These are phyloP conservation scores for Drosophila oshimai DNA, from an alignment of 1,140 invertebrate genomes.

Conservation along the genomic window DNA sequence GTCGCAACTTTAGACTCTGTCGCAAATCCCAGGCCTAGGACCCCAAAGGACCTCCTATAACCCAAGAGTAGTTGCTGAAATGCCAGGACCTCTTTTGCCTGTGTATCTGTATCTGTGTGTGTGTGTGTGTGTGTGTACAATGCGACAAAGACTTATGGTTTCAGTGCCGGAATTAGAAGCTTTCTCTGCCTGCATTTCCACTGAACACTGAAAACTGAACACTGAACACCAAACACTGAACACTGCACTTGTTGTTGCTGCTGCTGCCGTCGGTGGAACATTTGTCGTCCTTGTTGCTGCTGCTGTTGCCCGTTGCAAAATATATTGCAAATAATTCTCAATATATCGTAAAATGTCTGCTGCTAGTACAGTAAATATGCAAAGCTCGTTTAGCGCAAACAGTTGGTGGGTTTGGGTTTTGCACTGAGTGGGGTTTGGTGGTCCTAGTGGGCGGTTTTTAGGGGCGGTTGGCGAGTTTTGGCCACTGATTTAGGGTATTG, in stretches of 20 bases:
- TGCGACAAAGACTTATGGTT: constrained; percentile 81
- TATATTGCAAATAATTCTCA: constrained; percentile 81
- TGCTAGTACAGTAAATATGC: constrained; percentile 78
- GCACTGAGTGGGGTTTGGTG: too few relatives aligned
- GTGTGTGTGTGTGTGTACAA: constrained; percentile 54
- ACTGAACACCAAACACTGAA: constrained; percentile 25
- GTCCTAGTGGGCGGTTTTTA: background rate
- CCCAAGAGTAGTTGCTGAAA: constrained; percentile 40
- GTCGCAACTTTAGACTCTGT: constrained; percentile 23
- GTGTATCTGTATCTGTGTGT: background rate
- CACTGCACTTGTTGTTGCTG: constrained; percentile 32
- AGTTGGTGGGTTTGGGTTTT: constrained; percentile 18
- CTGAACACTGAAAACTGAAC: constrained; percentile 10
- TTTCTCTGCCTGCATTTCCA: constrained; percentile 79
- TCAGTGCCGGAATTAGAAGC: constrained; percentile 80
- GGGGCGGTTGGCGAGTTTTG: constrained; percentile 18
- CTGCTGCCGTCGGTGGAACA: constrained; percentile 68
- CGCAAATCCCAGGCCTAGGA: constrained; percentile 29
- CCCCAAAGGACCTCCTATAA: constrained; percentile 21
- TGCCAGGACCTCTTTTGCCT: background rate
- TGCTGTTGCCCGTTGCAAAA: constrained; percentile 63
- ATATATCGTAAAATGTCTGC: constrained; percentile 81
- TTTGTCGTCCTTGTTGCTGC: constrained; percentile 79
- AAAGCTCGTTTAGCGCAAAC: constrained; percentile 79
- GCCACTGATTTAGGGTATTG: constrained; percentile 39